Percentiles rank a stretch among this genome's conserved stretches.
Evolutionary conservation across 2,888 invertebrate species (phyloP).

Genomic region (Aproaerema taeniolella): DNA sequence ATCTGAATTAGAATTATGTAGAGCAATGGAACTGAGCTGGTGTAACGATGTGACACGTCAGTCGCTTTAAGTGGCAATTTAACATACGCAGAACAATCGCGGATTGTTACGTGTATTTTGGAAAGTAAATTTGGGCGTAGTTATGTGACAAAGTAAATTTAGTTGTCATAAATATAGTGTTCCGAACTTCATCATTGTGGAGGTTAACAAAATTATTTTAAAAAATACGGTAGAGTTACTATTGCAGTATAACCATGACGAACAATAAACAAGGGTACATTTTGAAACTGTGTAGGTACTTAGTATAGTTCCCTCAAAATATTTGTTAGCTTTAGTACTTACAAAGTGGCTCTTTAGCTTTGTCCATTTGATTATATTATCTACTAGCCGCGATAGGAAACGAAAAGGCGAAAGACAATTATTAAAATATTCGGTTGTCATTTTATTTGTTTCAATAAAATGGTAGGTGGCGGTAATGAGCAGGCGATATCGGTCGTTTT

Average conservation of each 20-base stretch:
- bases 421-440: no score
- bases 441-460: no score
- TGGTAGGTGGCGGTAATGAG: slow-evolving; percentile 11
- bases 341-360: no score
- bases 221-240: not conserved
- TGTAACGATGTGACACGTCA: slow-evolving; percentile 15
- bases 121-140: slow-evolving; percentile 3
- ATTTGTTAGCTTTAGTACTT: no score
- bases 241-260: no score
- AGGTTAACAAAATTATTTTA: not conserved
- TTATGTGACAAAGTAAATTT: slow-evolving; percentile 6
- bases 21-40: slow-evolving; percentile 14
- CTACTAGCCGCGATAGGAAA: no score
- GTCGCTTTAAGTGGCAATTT: slow-evolving; percentile 9
- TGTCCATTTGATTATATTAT: no score
- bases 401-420: no score
- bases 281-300: no score
- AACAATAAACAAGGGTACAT: no score
- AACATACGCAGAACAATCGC: slow-evolving; percentile 8
- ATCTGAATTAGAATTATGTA: slow-evolving; percentile 42
- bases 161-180: slow-evolving; percentile 5
- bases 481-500: slow-evolving; percentile 48
- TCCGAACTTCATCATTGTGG: no score
- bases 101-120: not conserved
- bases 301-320: no score